Percentiles rank a stretch among this genome's conserved stretches.
Evolutionary conservation across 2,113 vertebrate species (phyloP).

Genomic region (Seriola dumerili): DNA sequence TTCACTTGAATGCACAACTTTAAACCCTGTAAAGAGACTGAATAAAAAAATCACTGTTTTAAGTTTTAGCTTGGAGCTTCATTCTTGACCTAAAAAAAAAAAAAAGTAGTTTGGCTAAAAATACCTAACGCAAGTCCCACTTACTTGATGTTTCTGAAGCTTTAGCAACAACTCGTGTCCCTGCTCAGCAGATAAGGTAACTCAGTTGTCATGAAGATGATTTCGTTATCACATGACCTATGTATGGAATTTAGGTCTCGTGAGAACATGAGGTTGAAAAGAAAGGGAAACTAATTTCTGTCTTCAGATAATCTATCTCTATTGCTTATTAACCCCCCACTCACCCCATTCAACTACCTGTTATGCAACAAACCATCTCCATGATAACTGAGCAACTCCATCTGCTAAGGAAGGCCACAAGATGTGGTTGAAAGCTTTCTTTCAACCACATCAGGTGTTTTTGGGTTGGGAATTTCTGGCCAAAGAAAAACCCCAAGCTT

Average conservation of each 20-base stretch:
- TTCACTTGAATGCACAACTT: not conserved
- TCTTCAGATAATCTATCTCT: not conserved
- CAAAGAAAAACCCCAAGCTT: not conserved
- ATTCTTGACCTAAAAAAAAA: not conserved
- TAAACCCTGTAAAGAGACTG: not conserved
- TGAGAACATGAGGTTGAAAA: rapidly evolving
- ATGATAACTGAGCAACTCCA: not conserved
- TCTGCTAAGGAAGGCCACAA: not conserved
- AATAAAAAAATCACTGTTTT: not conserved
- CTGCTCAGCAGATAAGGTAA: not conserved
- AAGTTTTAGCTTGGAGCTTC: not conserved
- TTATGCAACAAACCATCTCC: not conserved
- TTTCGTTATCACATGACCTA: not conserved
- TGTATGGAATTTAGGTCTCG: not conserved
- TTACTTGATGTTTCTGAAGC: not conserved
- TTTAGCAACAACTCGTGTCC: not conserved
- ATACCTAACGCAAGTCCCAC: not conserved
- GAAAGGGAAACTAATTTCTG: not conserved
- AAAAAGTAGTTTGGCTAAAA: not conserved
- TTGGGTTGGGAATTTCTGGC: not conserved
- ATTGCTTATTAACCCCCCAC: no score
- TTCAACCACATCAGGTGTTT: not conserved
- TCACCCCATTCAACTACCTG: not conserved
- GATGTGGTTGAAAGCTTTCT: not conserved
- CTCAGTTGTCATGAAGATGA: not conserved